A percentile compares a stretch with the other conserved stretches of the same genome.
phyloP scores from a whole-genome alignment of 2,113 vertebrate genomes.

The Ellobius talpinus region DNA sequence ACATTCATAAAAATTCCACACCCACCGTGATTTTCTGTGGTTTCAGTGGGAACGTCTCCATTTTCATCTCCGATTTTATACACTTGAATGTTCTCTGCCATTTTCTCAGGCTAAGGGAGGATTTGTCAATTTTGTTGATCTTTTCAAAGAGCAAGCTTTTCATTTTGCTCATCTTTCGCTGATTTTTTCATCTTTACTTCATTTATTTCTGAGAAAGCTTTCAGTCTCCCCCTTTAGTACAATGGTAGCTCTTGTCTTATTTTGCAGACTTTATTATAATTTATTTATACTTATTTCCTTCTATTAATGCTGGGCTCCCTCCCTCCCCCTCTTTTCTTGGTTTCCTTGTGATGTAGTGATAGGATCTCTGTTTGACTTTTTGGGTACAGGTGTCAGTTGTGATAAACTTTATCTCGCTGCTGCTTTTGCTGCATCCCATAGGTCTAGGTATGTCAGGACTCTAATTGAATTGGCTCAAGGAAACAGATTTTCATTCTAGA shows the following conservation, averaged over 20 bases:
- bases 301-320: not conserved
- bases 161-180: not conserved
- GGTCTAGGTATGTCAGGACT: not conserved
- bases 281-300: not conserved
- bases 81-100: not conserved
- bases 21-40: not conserved
- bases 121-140: not conserved
- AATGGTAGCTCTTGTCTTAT: not conserved
- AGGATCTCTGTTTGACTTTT: not conserved
- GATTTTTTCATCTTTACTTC: not conserved
- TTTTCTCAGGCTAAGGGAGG: not conserved
- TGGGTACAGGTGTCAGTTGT: not conserved
- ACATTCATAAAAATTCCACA: not conserved
- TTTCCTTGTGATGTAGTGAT: not conserved
- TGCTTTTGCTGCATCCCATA: not conserved
- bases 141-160: not conserved
- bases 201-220: not conserved
- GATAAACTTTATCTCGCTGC: not conserved
- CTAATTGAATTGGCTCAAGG: not conserved
- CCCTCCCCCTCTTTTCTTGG: not conserved
- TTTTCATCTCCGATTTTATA: constrained; percentile 20
- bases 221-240: not conserved
- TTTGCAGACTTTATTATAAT: not conserved
- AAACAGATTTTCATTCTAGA: not conserved
- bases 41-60: not conserved